These are phyloP conservation scores for Ischnura elegans DNA, from an alignment of 2,888 invertebrate species.

Conservation along the genomic window DNA sequence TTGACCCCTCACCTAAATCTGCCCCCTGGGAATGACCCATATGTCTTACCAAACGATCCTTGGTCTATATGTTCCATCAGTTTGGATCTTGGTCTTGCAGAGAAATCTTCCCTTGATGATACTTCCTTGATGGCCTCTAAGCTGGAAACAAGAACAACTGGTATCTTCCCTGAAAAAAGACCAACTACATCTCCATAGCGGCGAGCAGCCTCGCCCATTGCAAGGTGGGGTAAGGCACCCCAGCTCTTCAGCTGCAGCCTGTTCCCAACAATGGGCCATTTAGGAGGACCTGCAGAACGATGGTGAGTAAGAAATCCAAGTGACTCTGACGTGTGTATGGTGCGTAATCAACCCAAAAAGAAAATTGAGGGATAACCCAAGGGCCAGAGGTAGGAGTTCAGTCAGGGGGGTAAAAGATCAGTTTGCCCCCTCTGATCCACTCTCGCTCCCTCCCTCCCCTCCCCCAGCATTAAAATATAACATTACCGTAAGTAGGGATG, in stretches of 20 bases:
- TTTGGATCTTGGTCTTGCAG: conserved; percentile 28
- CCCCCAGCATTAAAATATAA: too few relatives aligned
- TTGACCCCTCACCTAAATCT: too few relatives aligned
- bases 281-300: neutral
- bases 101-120: conserved; percentile 39
- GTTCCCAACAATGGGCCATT: conserved; percentile 58
- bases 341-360: too few relatives aligned
- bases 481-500: too few relatives aligned
- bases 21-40: too few relatives aligned
- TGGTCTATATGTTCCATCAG: neutral
- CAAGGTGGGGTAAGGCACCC: neutral
- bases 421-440: too few relatives aligned
- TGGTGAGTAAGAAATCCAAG: too few relatives aligned
- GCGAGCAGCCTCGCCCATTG: conserved; percentile 39
- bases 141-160: conserved; percentile 50
- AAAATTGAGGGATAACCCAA: too few relatives aligned
- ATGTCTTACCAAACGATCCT: conserved; percentile 27
- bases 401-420: too few relatives aligned
- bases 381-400: too few relatives aligned
- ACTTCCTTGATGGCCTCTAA: conserved; percentile 57
- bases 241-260: conserved; percentile 9
- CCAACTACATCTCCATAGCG: conserved; percentile 58
- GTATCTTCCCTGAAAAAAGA: conserved; percentile 35
- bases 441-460: too few relatives aligned
- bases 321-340: too few relatives aligned